phyloP scores from a whole-genome alignment of 2,113 vertebrate genomes.

The Myocastor coypus region DNA sequence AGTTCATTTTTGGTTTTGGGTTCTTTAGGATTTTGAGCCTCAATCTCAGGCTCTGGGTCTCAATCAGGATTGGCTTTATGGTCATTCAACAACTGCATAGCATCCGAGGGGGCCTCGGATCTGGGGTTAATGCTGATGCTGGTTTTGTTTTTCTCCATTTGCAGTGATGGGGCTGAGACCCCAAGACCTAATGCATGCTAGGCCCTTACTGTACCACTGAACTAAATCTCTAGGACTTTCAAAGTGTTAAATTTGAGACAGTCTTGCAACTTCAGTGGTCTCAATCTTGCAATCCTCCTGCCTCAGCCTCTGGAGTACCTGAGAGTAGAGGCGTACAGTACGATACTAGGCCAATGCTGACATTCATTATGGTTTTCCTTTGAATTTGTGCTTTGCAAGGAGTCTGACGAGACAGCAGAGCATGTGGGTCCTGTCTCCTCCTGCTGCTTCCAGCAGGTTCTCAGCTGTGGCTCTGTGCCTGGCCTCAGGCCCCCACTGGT shows the following conservation, averaged over 20 bases:
- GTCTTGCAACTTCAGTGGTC: neutral
- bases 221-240: neutral
- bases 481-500: neutral
- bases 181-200: neutral
- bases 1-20: constrained; percentile 14
- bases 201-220: neutral
- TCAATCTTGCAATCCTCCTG: neutral
- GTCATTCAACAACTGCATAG: neutral
- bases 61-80: neutral
- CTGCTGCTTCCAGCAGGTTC: neutral
- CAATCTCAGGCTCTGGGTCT: neutral
- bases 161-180: neutral
- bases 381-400: constrained; percentile 4
- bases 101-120: neutral
- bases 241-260: neutral
- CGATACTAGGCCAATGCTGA: neutral
- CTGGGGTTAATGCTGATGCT: neutral
- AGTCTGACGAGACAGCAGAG: neutral
- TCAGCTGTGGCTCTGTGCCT: neutral
- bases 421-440: neutral
- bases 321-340: neutral
- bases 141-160: neutral
- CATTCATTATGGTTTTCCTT: neutral
- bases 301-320: neutral
- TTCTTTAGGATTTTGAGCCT: neutral